Evolutionary conservation across 2,797 vertebrate genomes (phyloP).

Genomic region (Sylvilagus floridanus): DNA sequence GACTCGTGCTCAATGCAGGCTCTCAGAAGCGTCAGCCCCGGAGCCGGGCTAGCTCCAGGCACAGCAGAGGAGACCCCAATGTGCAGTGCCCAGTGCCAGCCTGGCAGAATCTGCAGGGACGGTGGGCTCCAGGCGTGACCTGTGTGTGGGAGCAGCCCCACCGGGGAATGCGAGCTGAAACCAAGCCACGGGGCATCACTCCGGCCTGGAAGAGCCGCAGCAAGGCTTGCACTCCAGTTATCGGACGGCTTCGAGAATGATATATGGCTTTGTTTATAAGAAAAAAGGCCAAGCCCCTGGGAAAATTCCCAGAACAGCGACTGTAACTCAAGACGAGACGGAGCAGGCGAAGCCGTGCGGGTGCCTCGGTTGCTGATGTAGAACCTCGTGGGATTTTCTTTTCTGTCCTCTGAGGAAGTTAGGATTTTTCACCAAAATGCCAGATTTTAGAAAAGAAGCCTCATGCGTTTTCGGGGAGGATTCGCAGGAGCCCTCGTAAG

Average conservation of each 20-base stretch:
- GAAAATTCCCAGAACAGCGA: constrained; percentile 82
- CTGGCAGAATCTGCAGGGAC: background rate
- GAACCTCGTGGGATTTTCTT: constrained; percentile 63
- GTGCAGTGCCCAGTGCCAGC: too few relatives aligned
- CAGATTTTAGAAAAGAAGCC: background rate
- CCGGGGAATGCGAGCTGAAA: background rate
- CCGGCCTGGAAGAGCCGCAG: constrained; percentile 33
- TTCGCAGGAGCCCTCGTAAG: constrained; percentile 34
- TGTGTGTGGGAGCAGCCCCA: rapidly evolving
- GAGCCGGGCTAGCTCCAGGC: background rate
- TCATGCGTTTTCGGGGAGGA: constrained; percentile 33
- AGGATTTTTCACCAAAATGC: constrained; percentile 44
- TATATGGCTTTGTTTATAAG: constrained; percentile 79
- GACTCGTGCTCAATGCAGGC: background rate
- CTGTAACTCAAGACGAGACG: constrained; percentile 74
- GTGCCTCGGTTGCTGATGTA: constrained; percentile 66
- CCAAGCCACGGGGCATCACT: background rate
- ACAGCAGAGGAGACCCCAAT: background rate
- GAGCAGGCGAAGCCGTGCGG: constrained; percentile 70
- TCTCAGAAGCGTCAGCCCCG: background rate
- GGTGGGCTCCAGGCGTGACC: background rate
- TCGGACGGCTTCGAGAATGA: constrained; percentile 74
- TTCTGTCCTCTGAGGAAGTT: constrained; percentile 63
- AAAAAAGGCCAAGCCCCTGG: constrained; percentile 68
- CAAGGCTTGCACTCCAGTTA: constrained; percentile 61